phyloP scores from a whole-genome alignment of 2,113 vertebrate genomes.

The Pelodiscus sinensis region DNA sequence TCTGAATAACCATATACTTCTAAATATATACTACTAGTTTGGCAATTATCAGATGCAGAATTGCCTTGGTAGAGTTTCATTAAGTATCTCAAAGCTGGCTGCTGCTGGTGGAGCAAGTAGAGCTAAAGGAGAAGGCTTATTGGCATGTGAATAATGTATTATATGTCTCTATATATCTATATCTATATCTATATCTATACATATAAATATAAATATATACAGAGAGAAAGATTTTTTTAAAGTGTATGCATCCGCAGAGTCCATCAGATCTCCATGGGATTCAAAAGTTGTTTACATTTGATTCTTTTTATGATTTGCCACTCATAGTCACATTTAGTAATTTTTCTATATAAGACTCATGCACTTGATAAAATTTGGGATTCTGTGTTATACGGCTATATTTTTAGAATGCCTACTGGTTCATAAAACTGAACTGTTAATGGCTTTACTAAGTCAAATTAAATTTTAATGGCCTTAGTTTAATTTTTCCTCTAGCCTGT shows the following conservation, averaged over 20 bases:
- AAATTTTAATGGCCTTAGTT: constrained; percentile 69
- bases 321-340: constrained; percentile 7
- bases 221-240: background rate
- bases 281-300: background rate
- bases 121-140: background rate
- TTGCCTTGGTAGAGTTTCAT: background rate
- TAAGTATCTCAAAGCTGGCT: background rate
- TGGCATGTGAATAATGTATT: background rate
- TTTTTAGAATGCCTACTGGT: constrained; percentile 65
- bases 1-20: background rate
- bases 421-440: constrained; percentile 68
- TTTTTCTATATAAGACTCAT: constrained; percentile 15
- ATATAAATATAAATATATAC: too few species aligned
- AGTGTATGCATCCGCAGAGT: background rate
- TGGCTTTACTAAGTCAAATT: constrained; percentile 70
- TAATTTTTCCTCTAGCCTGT: constrained; percentile 61
- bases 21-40: background rate
- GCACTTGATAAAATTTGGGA: constrained; percentile 9
- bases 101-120: background rate
- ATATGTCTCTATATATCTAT: too few species aligned
- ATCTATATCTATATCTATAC: too few species aligned
- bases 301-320: background rate
- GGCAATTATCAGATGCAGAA: background rate
- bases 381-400: constrained; percentile 58
- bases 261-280: background rate